Percentiles rank a stretch among this genome's conserved stretches.
These are phyloP conservation scores for Troides helena DNA, from an alignment of 2,888 invertebrate genomes.

Conservation along the genomic window DNA sequence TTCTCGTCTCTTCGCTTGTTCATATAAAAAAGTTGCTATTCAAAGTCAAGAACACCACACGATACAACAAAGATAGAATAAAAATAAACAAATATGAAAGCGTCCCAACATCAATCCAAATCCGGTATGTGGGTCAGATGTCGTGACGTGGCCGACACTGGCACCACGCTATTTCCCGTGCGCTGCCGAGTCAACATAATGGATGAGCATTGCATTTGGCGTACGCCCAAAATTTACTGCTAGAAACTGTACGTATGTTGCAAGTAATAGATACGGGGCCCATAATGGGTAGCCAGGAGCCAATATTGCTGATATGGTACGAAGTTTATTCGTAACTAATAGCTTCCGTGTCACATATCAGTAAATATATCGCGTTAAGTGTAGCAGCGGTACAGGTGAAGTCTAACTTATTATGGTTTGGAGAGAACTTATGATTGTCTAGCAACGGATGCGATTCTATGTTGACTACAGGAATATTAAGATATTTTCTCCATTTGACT, in stretches of 20 bases:
- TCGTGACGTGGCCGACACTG: conserved; percentile 36
- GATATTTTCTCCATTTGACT: no score
- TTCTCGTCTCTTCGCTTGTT: no score
- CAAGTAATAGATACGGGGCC: conserved; percentile 26
- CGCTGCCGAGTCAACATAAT: conserved; percentile 56
- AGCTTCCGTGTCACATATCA: conserved; percentile 7
- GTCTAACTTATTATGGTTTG: no score
- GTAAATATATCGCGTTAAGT: neutral
- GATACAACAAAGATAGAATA: no score
- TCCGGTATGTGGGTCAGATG: conserved; percentile 18
- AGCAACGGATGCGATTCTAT: no score
- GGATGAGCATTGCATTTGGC: conserved; percentile 80
- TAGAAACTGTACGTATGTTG: conserved; percentile 54
- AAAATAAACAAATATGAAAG: neutral
- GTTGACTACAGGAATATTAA: no score
- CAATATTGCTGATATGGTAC: conserved; percentile 28
- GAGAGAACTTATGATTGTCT: no score
- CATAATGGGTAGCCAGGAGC: conserved; percentile 27
- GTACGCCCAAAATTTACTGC: conserved; percentile 76
- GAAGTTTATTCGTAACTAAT: conserved; percentile 27
- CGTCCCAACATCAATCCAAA: neutral
- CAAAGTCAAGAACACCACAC: no score
- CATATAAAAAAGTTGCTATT: no score
- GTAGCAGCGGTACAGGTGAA: neutral
- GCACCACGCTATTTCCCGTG: conserved; percentile 35